Conservation (phyloP, 2,888 invertebrate species). For the Temnothorax ravouxi region DNA sequence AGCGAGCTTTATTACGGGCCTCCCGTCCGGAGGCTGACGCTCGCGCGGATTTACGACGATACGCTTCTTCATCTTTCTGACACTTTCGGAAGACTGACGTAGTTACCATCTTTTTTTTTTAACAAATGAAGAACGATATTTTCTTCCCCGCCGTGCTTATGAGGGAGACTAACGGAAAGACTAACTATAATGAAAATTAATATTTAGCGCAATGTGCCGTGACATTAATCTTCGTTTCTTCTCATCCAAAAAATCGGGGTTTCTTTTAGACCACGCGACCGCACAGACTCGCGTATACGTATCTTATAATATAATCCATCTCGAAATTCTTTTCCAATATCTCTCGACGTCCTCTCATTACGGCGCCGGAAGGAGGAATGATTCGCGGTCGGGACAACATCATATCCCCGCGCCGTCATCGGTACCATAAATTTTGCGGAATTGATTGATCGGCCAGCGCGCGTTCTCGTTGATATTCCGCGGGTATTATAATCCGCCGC, state of each 20-base stretch:
- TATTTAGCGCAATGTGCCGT: not conserved
- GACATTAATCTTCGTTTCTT: constrained; percentile 34
- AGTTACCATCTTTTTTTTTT: constrained; percentile 19
- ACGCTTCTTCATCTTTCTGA: constrained; percentile 8
- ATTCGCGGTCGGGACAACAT: constrained; percentile 11
- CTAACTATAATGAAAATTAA: constrained; percentile 39
- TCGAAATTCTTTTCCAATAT: constrained; percentile 28
- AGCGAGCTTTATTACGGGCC: constrained; percentile 52
- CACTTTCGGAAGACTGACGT: constrained; percentile 9
- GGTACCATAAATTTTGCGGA: constrained; percentile 60
- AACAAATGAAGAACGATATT: constrained; percentile 37
- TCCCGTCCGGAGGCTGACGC: constrained; percentile 26
- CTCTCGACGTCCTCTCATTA: constrained; percentile 24
- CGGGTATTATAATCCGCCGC: constrained; percentile 48
- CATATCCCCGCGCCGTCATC: constrained; percentile 61
- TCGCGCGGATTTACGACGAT: constrained; percentile 45
- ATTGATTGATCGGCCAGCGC: constrained; percentile 44
- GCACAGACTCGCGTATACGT: not conserved
- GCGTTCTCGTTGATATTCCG: constrained; percentile 56
- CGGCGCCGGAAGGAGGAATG: constrained; percentile 2
- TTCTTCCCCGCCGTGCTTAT: not conserved
- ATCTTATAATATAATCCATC: constrained; percentile 23
- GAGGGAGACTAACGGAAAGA: not conserved
- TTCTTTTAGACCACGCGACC: too few species aligned
- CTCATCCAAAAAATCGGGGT: not conserved